These are phyloP conservation scores for Loxodonta africana DNA, from an alignment of 2,113 vertebrate genomes.

Conservation along the genomic window DNA sequence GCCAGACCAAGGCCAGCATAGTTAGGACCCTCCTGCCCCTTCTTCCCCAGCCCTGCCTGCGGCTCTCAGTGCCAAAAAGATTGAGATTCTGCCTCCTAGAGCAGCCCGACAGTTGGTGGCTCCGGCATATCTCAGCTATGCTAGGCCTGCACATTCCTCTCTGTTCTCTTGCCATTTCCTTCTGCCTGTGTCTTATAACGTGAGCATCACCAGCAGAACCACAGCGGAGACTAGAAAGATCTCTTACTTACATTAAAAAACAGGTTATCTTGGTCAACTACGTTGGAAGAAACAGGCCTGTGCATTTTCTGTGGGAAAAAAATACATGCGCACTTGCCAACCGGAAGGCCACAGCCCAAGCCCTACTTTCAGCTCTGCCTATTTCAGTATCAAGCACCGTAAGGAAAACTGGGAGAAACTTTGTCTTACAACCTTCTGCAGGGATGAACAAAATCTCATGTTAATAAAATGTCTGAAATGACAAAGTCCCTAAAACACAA, in stretches of 20 bases:
- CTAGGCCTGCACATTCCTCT: constrained; percentile 56
- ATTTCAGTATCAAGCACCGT: background rate
- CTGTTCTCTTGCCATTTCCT: constrained; percentile 53
- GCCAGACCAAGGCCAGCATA: background rate
- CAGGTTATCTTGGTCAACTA: constrained; percentile 68
- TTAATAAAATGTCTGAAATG: background rate
- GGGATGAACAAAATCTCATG: constrained; percentile 1
- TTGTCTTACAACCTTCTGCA: background rate
- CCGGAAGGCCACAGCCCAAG: constrained; percentile 74
- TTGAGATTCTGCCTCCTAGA: background rate
- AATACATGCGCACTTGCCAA: constrained; percentile 74
- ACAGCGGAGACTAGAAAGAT: constrained; percentile 34
- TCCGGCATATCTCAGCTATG: background rate
- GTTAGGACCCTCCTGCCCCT: background rate
- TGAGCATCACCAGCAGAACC: constrained; percentile 23
- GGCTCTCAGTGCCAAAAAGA: background rate
- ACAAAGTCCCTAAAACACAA: background rate
- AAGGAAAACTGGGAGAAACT: constrained; percentile 55
- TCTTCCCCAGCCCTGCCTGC: background rate
- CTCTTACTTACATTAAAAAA: constrained; percentile 76
- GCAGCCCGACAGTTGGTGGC: constrained; percentile 32
- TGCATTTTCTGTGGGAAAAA: background rate
- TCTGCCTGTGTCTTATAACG: background rate
- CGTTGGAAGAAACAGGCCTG: constrained; percentile 59
- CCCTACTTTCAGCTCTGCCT: constrained; percentile 52